phyloP scores from a whole-genome alignment of 2,888 invertebrate genomes.

The Cylloceria caligata region DNA sequence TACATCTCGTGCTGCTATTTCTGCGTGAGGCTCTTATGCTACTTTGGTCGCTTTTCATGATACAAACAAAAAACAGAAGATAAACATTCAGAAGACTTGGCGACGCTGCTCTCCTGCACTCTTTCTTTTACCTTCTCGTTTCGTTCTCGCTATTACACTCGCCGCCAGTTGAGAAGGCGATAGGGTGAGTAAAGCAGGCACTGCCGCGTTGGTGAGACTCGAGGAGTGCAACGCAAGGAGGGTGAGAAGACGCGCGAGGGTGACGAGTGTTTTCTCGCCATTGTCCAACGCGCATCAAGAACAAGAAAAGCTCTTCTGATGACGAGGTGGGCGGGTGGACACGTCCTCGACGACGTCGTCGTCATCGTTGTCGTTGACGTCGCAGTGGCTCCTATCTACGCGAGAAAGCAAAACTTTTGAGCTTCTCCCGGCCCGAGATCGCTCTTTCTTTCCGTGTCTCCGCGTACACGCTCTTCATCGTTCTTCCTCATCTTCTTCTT shows the following conservation, averaged over 20 bases:
- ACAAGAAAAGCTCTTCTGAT: conserved; percentile 79
- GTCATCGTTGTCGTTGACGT: conserved; percentile 36
- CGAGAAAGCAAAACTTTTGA: conserved; percentile 62
- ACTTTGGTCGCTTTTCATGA: conserved; percentile 76
- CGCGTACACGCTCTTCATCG: conserved; percentile 25
- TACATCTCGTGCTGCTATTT: conserved; percentile 71
- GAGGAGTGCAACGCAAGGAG: conserved; percentile 64
- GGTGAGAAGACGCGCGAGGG: conserved; percentile 66
- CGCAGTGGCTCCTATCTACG: conserved; percentile 56
- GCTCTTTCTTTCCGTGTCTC: conserved; percentile 65
- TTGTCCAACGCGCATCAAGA: conserved; percentile 81
- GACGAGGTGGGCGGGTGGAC: conserved; percentile 71
- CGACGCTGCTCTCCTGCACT: conserved; percentile 45
- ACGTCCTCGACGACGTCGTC: conserved; percentile 72
- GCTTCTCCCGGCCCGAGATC: conserved; percentile 59
- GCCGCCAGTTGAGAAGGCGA: conserved; percentile 57
- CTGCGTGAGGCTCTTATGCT: conserved; percentile 69
- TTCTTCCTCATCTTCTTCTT: conserved; percentile 64
- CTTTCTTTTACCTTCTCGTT: conserved; percentile 34
- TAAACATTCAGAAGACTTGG: conserved; percentile 74
- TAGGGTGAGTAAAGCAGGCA: conserved; percentile 56
- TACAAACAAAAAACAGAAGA: conserved; percentile 69
- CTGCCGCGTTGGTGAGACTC: conserved; percentile 64
- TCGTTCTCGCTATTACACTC: conserved; percentile 55
- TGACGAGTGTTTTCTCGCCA: conserved; percentile 79